Percentiles rank a stretch among this genome's conserved stretches.
These are phyloP conservation scores for Pseudolaguvia tuberculata DNA, from an alignment of 2,113 vertebrate genomes.

Conservation along the genomic window DNA sequence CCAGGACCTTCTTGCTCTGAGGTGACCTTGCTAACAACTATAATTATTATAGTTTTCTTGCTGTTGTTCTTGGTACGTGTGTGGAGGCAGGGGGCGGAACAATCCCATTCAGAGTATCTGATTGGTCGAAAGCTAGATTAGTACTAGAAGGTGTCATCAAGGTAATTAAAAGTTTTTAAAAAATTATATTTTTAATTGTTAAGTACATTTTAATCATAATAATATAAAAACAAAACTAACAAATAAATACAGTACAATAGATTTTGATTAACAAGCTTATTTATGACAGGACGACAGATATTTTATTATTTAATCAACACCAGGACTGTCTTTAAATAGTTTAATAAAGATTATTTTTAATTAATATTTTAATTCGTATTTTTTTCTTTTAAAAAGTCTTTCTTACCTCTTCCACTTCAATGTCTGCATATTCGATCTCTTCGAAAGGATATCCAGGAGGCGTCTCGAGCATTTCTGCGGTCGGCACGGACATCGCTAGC, in stretches of 20 bases:
- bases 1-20: too few species aligned
- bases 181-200: not conserved
- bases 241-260: not conserved
- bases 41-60: too few species aligned
- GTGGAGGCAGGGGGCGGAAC: not conserved
- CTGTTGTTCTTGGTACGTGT: too few species aligned
- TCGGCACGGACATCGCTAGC: slow-evolving; percentile 77
- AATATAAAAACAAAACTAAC: not conserved
- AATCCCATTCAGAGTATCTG: not conserved
- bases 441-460: slow-evolving; percentile 92
- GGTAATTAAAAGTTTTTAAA: not conserved
- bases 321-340: too few species aligned
- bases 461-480: slow-evolving; percentile 89
- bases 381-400: not conserved
- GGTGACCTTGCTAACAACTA: too few species aligned
- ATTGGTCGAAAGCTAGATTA: not conserved
- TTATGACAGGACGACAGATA: too few species aligned
- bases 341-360: too few species aligned
- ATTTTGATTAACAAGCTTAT: not conserved
- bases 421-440: slow-evolving; percentile 93
- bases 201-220: not conserved
- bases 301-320: too few species aligned
- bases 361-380: too few species aligned
- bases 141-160: not conserved
- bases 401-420: slow-evolving; percentile 93